A percentile compares a stretch with the other conserved stretches of the same genome.
These are phyloP conservation scores for Lamellibrachia columna DNA, from an alignment of 2,888 invertebrate species.

Conservation along the genomic window DNA sequence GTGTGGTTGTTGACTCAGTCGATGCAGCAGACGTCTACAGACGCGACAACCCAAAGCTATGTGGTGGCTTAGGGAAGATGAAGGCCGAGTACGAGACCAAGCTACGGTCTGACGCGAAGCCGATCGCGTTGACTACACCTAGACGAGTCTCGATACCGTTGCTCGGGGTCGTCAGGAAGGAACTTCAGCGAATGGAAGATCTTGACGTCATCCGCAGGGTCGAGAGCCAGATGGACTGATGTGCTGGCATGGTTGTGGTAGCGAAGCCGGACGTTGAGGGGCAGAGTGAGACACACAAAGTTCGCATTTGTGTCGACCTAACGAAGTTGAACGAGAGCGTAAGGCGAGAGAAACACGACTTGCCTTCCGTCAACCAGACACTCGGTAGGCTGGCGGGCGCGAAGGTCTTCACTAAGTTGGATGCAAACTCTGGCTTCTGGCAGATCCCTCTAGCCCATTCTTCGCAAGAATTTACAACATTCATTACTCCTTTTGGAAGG, in stretches of 20 bases:
- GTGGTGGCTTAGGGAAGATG: too few relatives aligned
- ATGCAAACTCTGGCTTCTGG: not conserved
- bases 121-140: too few relatives aligned
- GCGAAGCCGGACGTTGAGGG: constrained; percentile 41
- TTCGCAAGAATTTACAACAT: constrained; percentile 20
- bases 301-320: not conserved
- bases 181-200: constrained; percentile 42
- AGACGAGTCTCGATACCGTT: too few relatives aligned
- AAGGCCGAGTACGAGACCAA: too few relatives aligned
- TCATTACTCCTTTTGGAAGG: constrained; percentile 21
- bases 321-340: constrained; percentile 28
- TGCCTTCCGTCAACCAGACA: not conserved
- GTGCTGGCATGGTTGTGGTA: constrained; percentile 58
- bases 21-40: too few relatives aligned
- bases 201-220: constrained; percentile 52
- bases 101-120: too few relatives aligned
- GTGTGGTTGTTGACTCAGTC: too few relatives aligned
- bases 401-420: constrained; percentile 19
- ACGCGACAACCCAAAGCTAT: too few relatives aligned
- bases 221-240: constrained; percentile 57
- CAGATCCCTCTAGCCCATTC: too few relatives aligned
- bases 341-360: not conserved
- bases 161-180: too few relatives aligned
- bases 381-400: not conserved
- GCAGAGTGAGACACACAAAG: constrained; percentile 26